These are phyloP conservation scores for Riparia riparia DNA, from an alignment of 2,113 vertebrate species.

Conservation along the genomic window DNA sequence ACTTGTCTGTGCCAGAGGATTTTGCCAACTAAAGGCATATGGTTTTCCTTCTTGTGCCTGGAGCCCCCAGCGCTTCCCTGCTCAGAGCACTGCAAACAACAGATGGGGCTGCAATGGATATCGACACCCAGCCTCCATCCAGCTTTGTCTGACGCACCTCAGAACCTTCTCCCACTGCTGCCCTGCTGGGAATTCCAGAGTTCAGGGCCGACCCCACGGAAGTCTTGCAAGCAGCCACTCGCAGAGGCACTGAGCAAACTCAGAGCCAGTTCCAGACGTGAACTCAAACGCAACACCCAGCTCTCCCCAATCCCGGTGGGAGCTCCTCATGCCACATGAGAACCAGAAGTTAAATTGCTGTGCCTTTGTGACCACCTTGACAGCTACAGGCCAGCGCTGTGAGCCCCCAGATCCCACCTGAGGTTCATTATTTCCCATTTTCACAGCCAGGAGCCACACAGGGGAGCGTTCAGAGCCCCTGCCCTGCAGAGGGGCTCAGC, in stretches of 20 bases:
- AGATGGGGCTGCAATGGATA: not conserved
- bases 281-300: not conserved
- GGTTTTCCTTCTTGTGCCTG: not conserved
- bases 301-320: accelerated
- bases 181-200: not conserved
- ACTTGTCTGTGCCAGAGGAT: not conserved
- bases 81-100: not conserved
- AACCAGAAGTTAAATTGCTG: not conserved
- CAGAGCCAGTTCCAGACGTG: not conserved
- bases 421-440: not conserved
- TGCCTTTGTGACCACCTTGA: not conserved
- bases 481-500: not conserved
- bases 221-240: not conserved
- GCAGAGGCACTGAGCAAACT: not conserved
- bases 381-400: not conserved
- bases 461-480: too few species aligned
- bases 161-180: not conserved
- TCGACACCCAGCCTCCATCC: not conserved
- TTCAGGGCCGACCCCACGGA: accelerated
- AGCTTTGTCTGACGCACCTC: not conserved
- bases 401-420: not conserved
- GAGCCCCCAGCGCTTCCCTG: not conserved
- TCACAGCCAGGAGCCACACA: not conserved
- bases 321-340: accelerated
- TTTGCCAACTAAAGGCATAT: not conserved